Conservation (phyloP, 2,888 invertebrate species). For the Orthonychiurus folsomi region DNA sequence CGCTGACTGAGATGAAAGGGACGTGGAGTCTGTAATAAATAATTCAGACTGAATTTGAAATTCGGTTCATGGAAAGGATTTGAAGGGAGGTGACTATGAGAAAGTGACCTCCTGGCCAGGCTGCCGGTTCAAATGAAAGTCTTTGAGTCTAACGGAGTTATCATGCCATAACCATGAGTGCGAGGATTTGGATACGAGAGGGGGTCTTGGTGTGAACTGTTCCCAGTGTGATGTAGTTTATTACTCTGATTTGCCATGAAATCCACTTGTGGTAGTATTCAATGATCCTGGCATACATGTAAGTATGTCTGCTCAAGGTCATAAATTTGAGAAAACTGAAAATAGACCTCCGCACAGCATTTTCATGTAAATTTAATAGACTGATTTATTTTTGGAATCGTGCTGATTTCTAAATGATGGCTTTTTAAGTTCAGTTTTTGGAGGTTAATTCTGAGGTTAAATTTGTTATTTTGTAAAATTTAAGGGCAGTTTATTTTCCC, state of each 20-base stretch:
- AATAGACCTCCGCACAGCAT: too few relatives aligned
- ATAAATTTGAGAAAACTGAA: background rate
- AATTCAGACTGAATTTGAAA: conserved; percentile 12
- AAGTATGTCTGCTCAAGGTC: background rate
- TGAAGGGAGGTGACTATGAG: too few relatives aligned
- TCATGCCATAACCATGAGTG: background rate
- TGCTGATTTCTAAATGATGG: too few relatives aligned
- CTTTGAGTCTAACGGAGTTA: too few relatives aligned
- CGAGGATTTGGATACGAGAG: conserved; percentile 4
- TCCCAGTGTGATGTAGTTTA: conserved; percentile 21
- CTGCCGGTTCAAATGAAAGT: too few relatives aligned
- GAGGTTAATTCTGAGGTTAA: too few relatives aligned
- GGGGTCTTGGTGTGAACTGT: conserved; percentile 21
- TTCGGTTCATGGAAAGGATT: background rate
- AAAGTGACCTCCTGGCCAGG: too few relatives aligned
- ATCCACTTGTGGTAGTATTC: background rate
- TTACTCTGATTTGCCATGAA: conserved; percentile 13
- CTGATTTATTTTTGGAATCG: too few relatives aligned
- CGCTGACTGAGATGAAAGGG: background rate
- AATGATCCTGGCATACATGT: background rate
- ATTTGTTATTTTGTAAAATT: too few relatives aligned
- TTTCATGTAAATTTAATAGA: too few relatives aligned
- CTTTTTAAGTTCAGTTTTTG: too few relatives aligned
- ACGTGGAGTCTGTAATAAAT: background rate
- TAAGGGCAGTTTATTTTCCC: background rate